phyloP scores from a whole-genome alignment of 2,113 vertebrate species.

The Proteles cristata region DNA sequence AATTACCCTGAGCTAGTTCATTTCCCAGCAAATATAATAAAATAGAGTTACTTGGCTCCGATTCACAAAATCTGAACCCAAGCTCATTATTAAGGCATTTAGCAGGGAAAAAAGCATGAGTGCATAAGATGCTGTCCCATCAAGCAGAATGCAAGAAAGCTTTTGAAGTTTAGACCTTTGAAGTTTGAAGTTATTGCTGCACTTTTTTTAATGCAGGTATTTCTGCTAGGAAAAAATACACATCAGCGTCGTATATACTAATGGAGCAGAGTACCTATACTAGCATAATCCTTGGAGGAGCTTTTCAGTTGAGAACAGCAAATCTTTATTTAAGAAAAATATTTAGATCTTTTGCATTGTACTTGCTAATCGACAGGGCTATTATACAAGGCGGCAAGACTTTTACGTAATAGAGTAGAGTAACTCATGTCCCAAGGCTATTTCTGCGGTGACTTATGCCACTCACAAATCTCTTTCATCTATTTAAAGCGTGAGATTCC shows the following conservation, averaged over 20 bases:
- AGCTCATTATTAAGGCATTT: slow-evolving; percentile 92
- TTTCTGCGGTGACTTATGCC: slow-evolving; percentile 84
- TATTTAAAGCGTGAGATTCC: slow-evolving; percentile 84
- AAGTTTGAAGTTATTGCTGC: slow-evolving; percentile 89
- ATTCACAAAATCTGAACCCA: slow-evolving; percentile 91
- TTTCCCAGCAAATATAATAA: slow-evolving; percentile 93
- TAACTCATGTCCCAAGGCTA: slow-evolving; percentile 84
- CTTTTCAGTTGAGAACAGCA: slow-evolving; percentile 81
- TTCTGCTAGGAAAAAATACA: slow-evolving; percentile 83
- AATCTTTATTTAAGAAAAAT: slow-evolving; percentile 87
- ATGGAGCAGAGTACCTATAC: slow-evolving; percentile 82
- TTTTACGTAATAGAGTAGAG: slow-evolving; percentile 83
- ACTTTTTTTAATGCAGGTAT: slow-evolving; percentile 83
- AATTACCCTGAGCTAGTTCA: slow-evolving; percentile 92
- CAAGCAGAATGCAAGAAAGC: slow-evolving; percentile 89
- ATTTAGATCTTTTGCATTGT: slow-evolving; percentile 81
- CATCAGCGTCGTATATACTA: slow-evolving; percentile 84
- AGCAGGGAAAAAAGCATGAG: slow-evolving; percentile 87
- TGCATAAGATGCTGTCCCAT: slow-evolving; percentile 89
- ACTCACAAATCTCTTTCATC: slow-evolving; percentile 86
- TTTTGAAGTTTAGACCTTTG: slow-evolving; percentile 91
- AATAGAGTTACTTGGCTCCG: slow-evolving; percentile 90
- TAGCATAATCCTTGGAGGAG: slow-evolving; percentile 75
- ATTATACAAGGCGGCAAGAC: slow-evolving; percentile 80
- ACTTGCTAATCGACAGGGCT: slow-evolving; percentile 84